A percentile compares a stretch with the other conserved stretches of the same genome.
Evolutionary conservation across 1,140 invertebrate genomes (phyloP).

Genomic region (Glossosoma conforme): DNA sequence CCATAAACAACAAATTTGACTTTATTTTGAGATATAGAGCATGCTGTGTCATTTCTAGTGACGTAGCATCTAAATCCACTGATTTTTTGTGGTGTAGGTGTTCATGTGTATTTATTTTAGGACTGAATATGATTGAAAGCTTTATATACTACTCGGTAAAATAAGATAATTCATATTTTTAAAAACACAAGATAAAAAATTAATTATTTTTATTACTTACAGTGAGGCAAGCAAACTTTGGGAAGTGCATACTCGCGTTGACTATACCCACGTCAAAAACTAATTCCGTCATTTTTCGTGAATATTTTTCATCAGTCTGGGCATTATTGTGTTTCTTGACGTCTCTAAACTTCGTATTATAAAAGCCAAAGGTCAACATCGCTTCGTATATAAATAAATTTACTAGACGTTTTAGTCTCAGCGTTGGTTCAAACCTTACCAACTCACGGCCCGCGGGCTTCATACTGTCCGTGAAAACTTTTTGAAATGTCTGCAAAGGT

Average conservation of each 20-base stretch:
- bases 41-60: too few species aligned
- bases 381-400: too few species aligned
- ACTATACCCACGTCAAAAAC: neutral
- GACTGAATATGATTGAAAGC: neutral
- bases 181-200: neutral
- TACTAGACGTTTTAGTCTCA: too few species aligned
- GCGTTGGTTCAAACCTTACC: conserved; percentile 1
- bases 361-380: too few species aligned
- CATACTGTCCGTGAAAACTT: too few species aligned
- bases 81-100: too few species aligned
- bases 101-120: too few species aligned
- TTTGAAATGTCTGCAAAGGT: too few species aligned
- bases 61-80: too few species aligned
- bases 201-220: neutral
- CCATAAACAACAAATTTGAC: too few species aligned
- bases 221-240: neutral
- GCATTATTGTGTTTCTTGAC: neutral
- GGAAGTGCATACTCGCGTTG: neutral
- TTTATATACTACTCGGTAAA: neutral
- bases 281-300: neutral
- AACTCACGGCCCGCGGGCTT: conserved; percentile 11
- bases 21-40: too few species aligned
- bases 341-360: too few species aligned
- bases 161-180: neutral
- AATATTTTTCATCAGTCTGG: neutral